Percentiles rank a stretch among this genome's conserved stretches.
Conservation (phyloP, 1,140 invertebrate genomes). For the Gryllus bimaculatus region DNA sequence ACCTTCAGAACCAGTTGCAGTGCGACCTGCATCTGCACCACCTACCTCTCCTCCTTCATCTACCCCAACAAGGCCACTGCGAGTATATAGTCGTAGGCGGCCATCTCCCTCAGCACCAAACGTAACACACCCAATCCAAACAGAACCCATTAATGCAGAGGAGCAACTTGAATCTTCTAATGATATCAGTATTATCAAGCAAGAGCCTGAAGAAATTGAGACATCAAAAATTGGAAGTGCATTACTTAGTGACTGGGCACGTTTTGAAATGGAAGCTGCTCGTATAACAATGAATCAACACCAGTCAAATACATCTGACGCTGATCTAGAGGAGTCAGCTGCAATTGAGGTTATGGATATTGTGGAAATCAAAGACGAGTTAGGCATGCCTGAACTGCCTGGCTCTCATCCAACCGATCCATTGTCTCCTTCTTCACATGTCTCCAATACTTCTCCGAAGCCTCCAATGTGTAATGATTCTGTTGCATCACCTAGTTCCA, state of each 20-base stretch:
- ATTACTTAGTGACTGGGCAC: background rate
- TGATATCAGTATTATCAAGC: background rate
- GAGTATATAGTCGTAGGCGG: background rate
- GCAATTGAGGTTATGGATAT: background rate
- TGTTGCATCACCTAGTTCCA: background rate
- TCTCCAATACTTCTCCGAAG: background rate
- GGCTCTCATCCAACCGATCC: background rate
- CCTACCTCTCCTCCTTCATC: background rate
- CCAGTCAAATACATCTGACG: background rate
- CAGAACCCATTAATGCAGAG: background rate
- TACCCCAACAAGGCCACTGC: background rate
- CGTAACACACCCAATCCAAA: background rate
- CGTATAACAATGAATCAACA: background rate
- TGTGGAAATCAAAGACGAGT: background rate
- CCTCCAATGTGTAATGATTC: too few relatives aligned
- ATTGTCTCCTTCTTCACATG: background rate
- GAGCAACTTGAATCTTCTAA: background rate
- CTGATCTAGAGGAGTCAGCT: background rate
- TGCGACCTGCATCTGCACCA: background rate
- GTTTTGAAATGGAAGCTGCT: conserved; percentile 1
- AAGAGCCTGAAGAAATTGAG: background rate
- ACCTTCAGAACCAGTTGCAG: background rate
- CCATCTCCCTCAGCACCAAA: background rate
- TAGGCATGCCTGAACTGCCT: background rate
- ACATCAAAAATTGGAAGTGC: background rate